Percentiles rank a stretch among this genome's conserved stretches.
Evolutionary conservation across 2,797 vertebrate genomes (phyloP).

Genomic region (Xenopus petersii): DNA sequence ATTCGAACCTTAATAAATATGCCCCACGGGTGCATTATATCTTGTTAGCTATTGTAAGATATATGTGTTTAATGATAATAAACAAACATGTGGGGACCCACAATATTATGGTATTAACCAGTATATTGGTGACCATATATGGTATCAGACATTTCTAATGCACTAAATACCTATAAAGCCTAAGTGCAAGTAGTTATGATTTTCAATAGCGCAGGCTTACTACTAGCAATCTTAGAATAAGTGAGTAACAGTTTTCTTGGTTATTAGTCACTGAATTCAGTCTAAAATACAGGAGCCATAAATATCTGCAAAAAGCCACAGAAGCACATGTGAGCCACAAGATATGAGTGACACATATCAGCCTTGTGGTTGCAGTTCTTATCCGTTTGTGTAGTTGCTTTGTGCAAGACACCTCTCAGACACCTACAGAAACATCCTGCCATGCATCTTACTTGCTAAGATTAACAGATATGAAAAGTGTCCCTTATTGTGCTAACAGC

Average conservation of each 20-base stretch:
- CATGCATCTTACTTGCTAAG: conserved; percentile 3
- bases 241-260: background rate
- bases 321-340: background rate
- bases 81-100: no score
- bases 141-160: no score
- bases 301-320: conserved; percentile 10
- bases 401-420: conserved; percentile 8
- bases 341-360: conserved; percentile 6
- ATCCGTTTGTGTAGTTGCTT: conserved; percentile 25
- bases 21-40: no score
- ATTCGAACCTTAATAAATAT: no score
- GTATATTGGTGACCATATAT: no score
- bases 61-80: no score
- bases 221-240: no score
- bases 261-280: background rate
- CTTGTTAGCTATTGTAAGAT: no score
- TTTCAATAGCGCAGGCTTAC: no score
- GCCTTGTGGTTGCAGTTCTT: conserved; percentile 22
- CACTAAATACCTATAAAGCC: no score
- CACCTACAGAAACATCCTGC: conserved; percentile 33
- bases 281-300: background rate
- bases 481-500: background rate
- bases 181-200: no score
- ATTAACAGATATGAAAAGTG: background rate
- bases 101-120: no score